These are phyloP conservation scores for Cydia strobilella DNA, from an alignment of 1,140 invertebrate genomes.

Conservation along the genomic window DNA sequence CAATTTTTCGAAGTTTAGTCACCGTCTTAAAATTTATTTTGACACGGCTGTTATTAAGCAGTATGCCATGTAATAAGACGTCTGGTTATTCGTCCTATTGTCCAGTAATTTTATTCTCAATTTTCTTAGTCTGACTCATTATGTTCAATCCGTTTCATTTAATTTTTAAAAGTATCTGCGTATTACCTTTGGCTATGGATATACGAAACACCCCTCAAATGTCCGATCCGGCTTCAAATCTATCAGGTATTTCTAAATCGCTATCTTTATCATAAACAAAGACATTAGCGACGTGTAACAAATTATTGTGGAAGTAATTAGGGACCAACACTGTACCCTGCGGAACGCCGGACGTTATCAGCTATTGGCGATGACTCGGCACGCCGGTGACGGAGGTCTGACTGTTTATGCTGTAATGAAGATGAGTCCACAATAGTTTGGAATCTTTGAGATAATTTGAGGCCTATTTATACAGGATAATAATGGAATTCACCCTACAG, in stretches of 20 bases:
- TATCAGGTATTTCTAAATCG: background rate
- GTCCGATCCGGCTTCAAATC: background rate
- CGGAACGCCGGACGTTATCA: background rate
- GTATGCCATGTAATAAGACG: too few relatives aligned
- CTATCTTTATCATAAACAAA: background rate
- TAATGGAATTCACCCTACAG: background rate
- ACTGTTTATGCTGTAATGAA: constrained; percentile 22
- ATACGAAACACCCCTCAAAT: too few relatives aligned
- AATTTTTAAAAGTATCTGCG: too few relatives aligned
- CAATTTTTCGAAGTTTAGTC: too few relatives aligned
- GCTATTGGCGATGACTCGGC: constrained; percentile 22
- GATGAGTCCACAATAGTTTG: constrained; percentile 19
- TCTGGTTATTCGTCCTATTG: too few relatives aligned
- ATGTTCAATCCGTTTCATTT: too few relatives aligned
- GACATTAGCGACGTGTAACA: constrained; percentile 9
- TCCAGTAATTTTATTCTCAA: too few relatives aligned
- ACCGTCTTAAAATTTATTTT: too few relatives aligned
- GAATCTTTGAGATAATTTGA: constrained; percentile 28
- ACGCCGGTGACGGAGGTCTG: background rate
- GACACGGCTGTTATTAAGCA: too few relatives aligned
- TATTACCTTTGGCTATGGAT: too few relatives aligned
- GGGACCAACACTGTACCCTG: background rate
- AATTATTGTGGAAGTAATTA: constrained; percentile 8
- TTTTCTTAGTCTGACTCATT: too few relatives aligned
- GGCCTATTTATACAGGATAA: background rate